Evolutionary conservation across 2,888 invertebrate genomes (phyloP), one percentile per base, ranked within the genome.

Genomic region (Tetragonula carbonaria): DNA sequence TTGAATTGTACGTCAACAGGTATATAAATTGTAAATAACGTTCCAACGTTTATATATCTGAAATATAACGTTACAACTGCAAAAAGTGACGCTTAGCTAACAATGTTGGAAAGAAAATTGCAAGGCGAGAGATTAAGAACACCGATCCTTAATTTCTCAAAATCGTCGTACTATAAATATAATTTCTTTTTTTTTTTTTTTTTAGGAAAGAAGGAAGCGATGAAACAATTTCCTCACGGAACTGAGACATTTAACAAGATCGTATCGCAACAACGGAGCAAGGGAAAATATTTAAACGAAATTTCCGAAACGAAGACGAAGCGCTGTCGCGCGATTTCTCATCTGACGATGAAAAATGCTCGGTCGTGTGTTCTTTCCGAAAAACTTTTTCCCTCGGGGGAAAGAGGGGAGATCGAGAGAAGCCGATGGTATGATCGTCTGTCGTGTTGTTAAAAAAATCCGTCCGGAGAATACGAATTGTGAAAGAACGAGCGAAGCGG

Each of bases 241-340:
- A 33, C n/a, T 23, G 38, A 38, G 23, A 16, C 33, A 50, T 51
- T 33, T 45, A 76, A 76, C 68, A 23, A 50, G 28, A 33, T 51
- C 45, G 62, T 13, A 62, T 59, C 72, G 28, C 38, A 45, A 59
- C 72, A 59, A 16, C 18, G 28, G 6, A n/a, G 28, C 76, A 33
- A 18, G 33, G 33, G 62, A 23, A 67, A 51, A 63, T 70, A 76
- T 51, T 76, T 62, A 33, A 5, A 23, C 4, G 23, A 68, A 28
- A 68, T 11, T 45, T 50, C 68, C 23, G 14, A 16, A 4, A 68
- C 67, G 50, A 76, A 76, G 75, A 68, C 50, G 57, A 76, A 76
- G 57, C 50, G 23, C 14, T 45, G 5, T 18, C 33, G 23, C 57
- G 5, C 16, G 13, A 13, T 21, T 38, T 2, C 38, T 6, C 55